Conservation (phyloP, 2,888 invertebrate genomes). For the Plutella xylostella region DNA sequence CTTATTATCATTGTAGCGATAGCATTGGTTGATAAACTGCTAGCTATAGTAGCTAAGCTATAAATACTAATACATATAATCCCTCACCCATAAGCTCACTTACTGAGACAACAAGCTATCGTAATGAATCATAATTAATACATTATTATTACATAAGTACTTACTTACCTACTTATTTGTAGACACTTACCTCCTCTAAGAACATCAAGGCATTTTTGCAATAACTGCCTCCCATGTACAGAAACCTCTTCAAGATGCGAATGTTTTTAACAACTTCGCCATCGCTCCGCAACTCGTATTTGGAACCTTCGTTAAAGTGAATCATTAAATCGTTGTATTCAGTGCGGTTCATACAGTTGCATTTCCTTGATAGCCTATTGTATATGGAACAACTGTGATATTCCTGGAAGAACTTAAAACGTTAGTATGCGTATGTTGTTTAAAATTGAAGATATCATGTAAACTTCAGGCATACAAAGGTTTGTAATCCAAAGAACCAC, state of each 20-base stretch:
- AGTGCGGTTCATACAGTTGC: slow-evolving; percentile 40
- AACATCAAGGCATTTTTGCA: slow-evolving; percentile 45
- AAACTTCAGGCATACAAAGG: too few species aligned
- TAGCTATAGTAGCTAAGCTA: too few species aligned
- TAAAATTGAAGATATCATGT: too few species aligned
- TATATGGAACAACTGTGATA: slow-evolving; percentile 50
- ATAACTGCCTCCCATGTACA: slow-evolving; percentile 48
- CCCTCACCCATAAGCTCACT: background rate
- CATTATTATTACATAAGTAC: background rate
- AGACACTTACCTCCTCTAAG: slow-evolving; percentile 43
- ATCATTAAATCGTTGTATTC: slow-evolving; percentile 52
- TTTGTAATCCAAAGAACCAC: too few species aligned
- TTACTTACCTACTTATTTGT: too few species aligned
- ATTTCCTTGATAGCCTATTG: slow-evolving; percentile 48
- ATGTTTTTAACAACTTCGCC: slow-evolving; percentile 58
- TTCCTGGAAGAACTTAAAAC: too few species aligned
- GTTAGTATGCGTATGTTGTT: too few species aligned
- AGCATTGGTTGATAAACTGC: too few species aligned
- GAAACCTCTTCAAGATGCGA: slow-evolving; percentile 48
- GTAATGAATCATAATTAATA: background rate
- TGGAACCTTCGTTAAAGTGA: slow-evolving; percentile 50
- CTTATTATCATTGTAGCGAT: too few species aligned
- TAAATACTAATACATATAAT: too few species aligned
- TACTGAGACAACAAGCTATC: background rate
- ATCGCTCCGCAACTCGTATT: slow-evolving; percentile 35